Base-by-base conservation (phyloP, 1,140 invertebrate genomes). In the Drosophila asahinai region DNA sequence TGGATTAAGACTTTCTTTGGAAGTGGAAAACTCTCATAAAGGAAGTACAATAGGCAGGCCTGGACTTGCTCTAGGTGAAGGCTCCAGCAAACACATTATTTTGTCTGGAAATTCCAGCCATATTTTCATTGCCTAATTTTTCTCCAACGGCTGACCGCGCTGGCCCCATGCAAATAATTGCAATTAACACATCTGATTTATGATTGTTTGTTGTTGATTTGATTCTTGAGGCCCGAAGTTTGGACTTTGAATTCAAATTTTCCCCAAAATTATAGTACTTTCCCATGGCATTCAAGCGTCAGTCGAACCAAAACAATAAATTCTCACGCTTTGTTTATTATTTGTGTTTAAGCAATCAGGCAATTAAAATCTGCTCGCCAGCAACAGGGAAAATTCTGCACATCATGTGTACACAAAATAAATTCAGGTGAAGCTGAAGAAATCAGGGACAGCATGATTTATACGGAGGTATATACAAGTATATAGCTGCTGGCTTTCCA, bases 141-240 rank as follows among this genome's bases (percentile, higher is more conserved):
- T 11, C 40, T 57, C 14, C 22, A 9, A 57, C 30, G 27, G 62
- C 54, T 61, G 33, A 25, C 67, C 42, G 30, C 42, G 30, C 17
- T 52, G 68, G 59, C 25, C 25, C 6, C 48, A 66, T 54, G 48
- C 49, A 77, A 77, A 77, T 77, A 57, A 77, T 77, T 61, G 57
- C 74, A 77, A 77, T 77, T 77, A 77, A 51, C 75, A 58, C 64
- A 65, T 77, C 33, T 47, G 57, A 77, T 78, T 77, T 78, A 77
- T 36, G 25, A 47, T 40, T 43, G 74, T 77, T 77, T 77, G 49
- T 49, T 72, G 15, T 43, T 52, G 19, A 51, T 68, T 43, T 11
- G 38, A 15, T 45, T 15, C 15, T 25, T 40, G 11, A 27, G 51
- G 27, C 27, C 43, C 27, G 22, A 27, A 55, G 14, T 40, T 76